Base-by-base conservation (phyloP, 2,113 vertebrate species). In the Oryzias curvinotus region DNA sequence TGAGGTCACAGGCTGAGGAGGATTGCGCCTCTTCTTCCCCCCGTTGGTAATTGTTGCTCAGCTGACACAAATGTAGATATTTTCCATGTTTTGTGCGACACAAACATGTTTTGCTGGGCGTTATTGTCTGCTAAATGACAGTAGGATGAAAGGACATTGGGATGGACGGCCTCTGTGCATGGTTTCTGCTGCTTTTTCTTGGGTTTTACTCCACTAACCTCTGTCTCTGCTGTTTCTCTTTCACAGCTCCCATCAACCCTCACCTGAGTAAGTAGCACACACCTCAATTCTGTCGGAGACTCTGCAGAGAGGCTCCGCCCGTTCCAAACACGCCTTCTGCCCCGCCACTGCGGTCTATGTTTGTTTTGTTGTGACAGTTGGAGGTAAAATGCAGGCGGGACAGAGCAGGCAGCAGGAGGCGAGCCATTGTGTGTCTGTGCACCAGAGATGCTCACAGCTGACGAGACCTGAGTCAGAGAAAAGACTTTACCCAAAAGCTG, bases 171-270 rank as follows among this genome's bases (percentile, higher is more conserved):
- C 5, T 47, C 18, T 0, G 16, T 14, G 5, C 44, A 19, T 15
- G 1, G 70, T 67, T 52, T 4, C 44, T 41, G 30, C 63, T 52
- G 52, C 54, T 5, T 36, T 36, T 36, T 36, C 36, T 3, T 36
- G 12, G 36, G 10, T 36, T 36, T 36, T 64, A 70, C 30, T 80
- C 62, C 49, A 66, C 73, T 89, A 82, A 89, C 28, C 14, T 63
- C 49, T 73, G 18, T 83, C 59, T 66, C 75, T 81, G 67, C 52
- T 58, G 15, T 67, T 61, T 82, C 70, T 88, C 69, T 68, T 80
- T 81, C 88, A 64, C 91, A 94, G 93, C 90, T 78, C 93, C 93
- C 74, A 90, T 91, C 74, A 94, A 93, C 87, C 92, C 93, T 80
- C 92, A 93, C 81, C 91, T 94, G 74, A 89, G 93, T 94, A 91